Base-by-base conservation (phyloP, 2,113 vertebrate genomes). In the Paraplagusia blochii region DNA sequence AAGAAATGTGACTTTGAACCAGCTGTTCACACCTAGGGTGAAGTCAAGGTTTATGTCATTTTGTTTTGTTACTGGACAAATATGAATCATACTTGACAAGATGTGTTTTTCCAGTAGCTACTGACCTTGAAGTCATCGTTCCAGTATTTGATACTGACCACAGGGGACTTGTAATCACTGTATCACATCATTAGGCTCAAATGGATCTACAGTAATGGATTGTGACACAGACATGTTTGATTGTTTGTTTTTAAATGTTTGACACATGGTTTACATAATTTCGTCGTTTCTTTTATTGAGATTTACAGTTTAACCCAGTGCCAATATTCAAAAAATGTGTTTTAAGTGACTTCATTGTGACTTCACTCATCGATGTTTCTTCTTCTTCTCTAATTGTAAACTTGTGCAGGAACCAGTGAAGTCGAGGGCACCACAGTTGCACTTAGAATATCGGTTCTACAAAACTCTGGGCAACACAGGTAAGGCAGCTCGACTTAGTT, bases 391-490 rank as follows among this genome's bases (percentile, higher is more conserved):
- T 29, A 29, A 29, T 29, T 53, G 17, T 76, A 43, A 45, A 79
- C 69, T 56, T 15, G 80, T 87, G 51, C 76, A 98, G 96, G 96
- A 98, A 91, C 95, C 95, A 80, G 95, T 98, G 76, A 98, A 98
- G 86, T 98, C 96, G 3, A 93, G 96, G 70, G 95, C 96, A 39
- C 96, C 96, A 16, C 95, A 98, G 85, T 92, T 98, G 75, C 96
- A 98, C 88, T 91, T 98, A 89, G 95, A 98, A 69, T 98, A 97
- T 89, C 93, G 95, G 77, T 98, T 97, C 91, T 98, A 98, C 88
- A 98, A 98, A 84, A 96, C 95, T 18, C 91, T 98, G 12, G 96
- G 96, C 79, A 94, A 88, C 71, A 87, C 93, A 35, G 95, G 95
- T 97, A 85, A 92, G 91, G 44, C 70, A 58, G 57, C 35, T 43